These are phyloP conservation scores for Montipora capitata DNA, from an alignment of 92 coral and sea anemone species.

Conservation along the genomic window DNA sequence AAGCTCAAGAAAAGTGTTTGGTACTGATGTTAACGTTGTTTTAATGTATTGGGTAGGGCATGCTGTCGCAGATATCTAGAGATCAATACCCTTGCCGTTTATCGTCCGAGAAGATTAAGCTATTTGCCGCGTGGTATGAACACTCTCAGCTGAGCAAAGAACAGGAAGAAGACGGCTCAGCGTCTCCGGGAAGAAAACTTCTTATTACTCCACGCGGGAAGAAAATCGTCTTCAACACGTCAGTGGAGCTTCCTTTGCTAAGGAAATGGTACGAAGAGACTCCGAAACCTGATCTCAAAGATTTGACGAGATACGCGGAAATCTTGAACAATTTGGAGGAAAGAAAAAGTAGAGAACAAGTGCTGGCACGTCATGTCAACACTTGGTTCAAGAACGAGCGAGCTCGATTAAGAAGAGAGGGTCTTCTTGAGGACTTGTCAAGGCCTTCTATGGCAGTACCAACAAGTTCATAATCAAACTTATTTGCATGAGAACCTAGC, in stretches of 20 bases:
- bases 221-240: constrained; percentile 94
- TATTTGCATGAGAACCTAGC: too few species aligned
- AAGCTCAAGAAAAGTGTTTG: too few species aligned
- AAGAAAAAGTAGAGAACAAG: constrained; percentile 84
- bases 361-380: constrained; percentile 91
- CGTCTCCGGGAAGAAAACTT: constrained; percentile 78
- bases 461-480: constrained; percentile 41
- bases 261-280: constrained; percentile 91
- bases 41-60: constrained; percentile 75
- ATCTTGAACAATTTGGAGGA: constrained; percentile 88
- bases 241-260: constrained; percentile 88
- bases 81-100: constrained; percentile 97
- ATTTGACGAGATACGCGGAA: constrained; percentile 85
- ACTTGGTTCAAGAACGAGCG: constrained; percentile 99
- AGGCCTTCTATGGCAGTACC: constrained; percentile 89
- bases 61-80: constrained; percentile 98
- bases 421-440: constrained; percentile 86
- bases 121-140: constrained; percentile 97
- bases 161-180: constrained; percentile 73
- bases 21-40: not conserved
- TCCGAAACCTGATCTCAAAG: constrained; percentile 90
- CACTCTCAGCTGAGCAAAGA: constrained; percentile 86
- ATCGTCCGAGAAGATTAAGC: constrained; percentile 91
- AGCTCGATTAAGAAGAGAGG: constrained; percentile 90
- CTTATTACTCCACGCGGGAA: constrained; percentile 85